phyloP scores from a whole-genome alignment of 2,888 invertebrate species.

The Noctua janthina region DNA sequence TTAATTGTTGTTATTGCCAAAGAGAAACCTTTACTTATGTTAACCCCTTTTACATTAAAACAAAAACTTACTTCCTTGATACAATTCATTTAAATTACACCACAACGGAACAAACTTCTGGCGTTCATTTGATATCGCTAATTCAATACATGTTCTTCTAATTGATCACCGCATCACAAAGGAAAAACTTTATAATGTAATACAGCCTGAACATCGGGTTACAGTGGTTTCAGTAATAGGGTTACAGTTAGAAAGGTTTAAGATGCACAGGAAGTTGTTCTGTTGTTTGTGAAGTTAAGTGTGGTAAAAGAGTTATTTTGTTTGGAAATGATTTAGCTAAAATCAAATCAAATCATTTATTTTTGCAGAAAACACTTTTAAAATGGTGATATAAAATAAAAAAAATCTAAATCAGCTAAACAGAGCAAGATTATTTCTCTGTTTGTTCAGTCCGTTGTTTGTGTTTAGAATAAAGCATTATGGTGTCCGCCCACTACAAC shows the following conservation, averaged over 20 bases:
- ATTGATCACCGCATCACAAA: constrained; percentile 38
- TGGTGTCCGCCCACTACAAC: background rate
- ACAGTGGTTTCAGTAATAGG: constrained; percentile 12
- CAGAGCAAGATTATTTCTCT: background rate
- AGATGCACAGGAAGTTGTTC: background rate
- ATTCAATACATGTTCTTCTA: constrained; percentile 40
- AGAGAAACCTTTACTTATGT: background rate
- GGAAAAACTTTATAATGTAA: constrained; percentile 56
- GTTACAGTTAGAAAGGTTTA: constrained; percentile 28
- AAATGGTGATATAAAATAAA: too few relatives aligned
- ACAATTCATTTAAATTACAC: constrained; percentile 12
- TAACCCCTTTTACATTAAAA: background rate
- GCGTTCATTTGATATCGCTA: constrained; percentile 44
- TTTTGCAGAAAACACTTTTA: too few relatives aligned
- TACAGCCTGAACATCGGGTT: constrained; percentile 25
- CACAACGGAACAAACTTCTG: constrained; percentile 26
- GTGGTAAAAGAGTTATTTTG: background rate
- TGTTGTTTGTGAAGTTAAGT: constrained; percentile 2
- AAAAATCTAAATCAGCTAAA: background rate
- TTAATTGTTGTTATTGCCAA: background rate
- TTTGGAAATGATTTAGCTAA: background rate
- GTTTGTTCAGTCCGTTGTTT: background rate
- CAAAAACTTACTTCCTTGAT: constrained; percentile 9
- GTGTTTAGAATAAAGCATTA: background rate
- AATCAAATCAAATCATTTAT: background rate